A percentile compares a stretch with the other conserved stretches of the same genome.
Evolutionary conservation across 1,140 invertebrate species (phyloP).

Genomic region (Bursaphelenchus mucronatus): DNA sequence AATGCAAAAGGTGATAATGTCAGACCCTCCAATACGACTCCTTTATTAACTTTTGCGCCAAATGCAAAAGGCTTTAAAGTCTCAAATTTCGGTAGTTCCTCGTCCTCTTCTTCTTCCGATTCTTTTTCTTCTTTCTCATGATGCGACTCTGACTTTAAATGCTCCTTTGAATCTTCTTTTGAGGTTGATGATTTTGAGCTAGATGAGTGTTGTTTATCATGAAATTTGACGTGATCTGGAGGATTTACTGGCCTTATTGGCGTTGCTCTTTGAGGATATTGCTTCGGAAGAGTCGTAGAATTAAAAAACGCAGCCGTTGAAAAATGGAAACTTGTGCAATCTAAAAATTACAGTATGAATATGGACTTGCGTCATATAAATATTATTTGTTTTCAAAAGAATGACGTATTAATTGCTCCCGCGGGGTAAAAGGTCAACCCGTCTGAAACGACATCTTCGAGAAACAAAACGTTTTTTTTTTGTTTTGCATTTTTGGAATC

Average conservation of each 20-base stretch:
- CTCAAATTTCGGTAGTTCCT: conserved; percentile 1
- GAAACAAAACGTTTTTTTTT: too few species aligned
- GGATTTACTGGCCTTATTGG: conserved; percentile 1
- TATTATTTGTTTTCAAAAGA: too few species aligned
- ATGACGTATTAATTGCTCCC: too few species aligned
- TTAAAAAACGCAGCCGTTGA: too few species aligned
- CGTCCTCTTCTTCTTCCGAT: conserved; percentile 7
- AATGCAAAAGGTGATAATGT: conserved; percentile 27
- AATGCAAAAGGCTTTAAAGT: conserved; percentile 21
- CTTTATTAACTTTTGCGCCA: conserved; percentile 19
- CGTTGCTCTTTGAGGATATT: neutral
- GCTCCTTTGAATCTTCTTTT: neutral
- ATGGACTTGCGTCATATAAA: too few species aligned
- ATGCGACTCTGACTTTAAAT: neutral
- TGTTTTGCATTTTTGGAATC: too few species aligned
- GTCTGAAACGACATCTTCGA: too few species aligned
- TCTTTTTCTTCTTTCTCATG: conserved; percentile 1
- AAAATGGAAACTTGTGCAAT: too few species aligned
- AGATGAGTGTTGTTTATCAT: neutral
- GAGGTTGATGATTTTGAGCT: neutral
- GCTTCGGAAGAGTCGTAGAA: neutral
- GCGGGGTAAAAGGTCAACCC: too few species aligned
- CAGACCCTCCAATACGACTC: conserved; percentile 16
- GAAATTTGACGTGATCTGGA: neutral
- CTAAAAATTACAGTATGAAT: too few species aligned